Base-by-base conservation (phyloP, 2,797 vertebrate species). In the Zenarchopterus dispar region DNA sequence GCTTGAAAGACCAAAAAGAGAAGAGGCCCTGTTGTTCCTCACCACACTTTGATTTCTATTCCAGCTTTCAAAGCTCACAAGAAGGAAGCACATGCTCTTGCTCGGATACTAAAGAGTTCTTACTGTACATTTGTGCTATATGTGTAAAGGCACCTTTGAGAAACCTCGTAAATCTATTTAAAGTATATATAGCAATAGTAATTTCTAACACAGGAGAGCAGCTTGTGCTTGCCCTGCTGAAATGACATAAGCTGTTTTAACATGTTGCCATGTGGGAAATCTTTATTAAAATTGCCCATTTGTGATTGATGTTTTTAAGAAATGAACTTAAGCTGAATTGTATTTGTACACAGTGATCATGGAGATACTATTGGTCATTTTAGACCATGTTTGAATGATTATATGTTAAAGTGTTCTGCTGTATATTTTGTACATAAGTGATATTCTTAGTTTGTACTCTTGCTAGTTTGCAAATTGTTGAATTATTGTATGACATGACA, bases 171-270 rank as follows among this genome's bases (percentile, higher is more conserved):
- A 72, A 81, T 83, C 65, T 62, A 77, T 67, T 78, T 83, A 62
- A 73, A 59, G 72, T 58, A 78, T 79, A 75, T 82, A 62, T 68
- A 85, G 81, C 86, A 89, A 90, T 89, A 91, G 81, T 80, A 61
- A 81, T 67, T 67, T 80, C 57, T 78, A 78, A 86, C 50, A 71
- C 60, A 60, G 57, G 67, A 73, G 64, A 57, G 56, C 13, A 24
- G 73, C 75, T 81, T 87, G 80, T 80, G 70, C 76, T 72, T 73
- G 75, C 84, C 85, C 88, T 80, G 80, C 84, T 82, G 56, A 83
- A 85, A 85, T 58, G 31, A 86, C 71, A 84, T 87, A 85, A 88
- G 89, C 87, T 92, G 86, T 91, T 90, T 90, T 91, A 80, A 58
- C 63, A 82, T 76, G 68, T 79, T 66, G 74, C 61, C 61, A 65